Base-by-base conservation (phyloP, 2,888 invertebrate species). In the Acrobeloides nanus region DNA sequence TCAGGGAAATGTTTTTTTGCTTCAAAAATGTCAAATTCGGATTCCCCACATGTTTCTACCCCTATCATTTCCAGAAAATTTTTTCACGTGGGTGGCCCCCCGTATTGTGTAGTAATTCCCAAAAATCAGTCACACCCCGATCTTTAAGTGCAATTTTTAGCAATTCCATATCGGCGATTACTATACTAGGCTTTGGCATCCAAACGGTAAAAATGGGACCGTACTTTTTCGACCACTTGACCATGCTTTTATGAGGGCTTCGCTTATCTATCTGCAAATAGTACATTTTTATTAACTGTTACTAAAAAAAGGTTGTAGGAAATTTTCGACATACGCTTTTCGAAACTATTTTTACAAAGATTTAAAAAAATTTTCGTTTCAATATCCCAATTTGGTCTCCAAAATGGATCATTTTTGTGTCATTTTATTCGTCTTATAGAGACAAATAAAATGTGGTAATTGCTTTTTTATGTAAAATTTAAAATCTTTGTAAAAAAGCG, bases 181-280 rank as follows among this genome's bases (percentile, higher is more conserved):
- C 64, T 18, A 60, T 47, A 21, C 41, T 38, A 2, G 64, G 60
- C 10, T 51, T 41, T 3, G 68, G 63, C 3, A 68, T 45, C 48
- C 61, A 60, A 15, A 68, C 52, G 1, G 68, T 69, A 51, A 62
- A 68, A 2, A 68, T 47, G 6, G 57, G 57, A 8, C 68, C 68
- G 48, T 62, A 68, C 17, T 25, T 21, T 21, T 45, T 10, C 20
- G 39, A 15, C 51, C 63, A 58, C n/a, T 32, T 26, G 15, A 55
- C 29, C 21, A 57, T 45, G 23, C 40, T 37, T 18, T 48, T 46
- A 32, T 57, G 57, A 4, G 61, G 58, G 32, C 57, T 41, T 7
- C 47, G 15, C n/a, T 33, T 25, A 29, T 57, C 57, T 18, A 57
- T 46, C 57, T 57, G 21, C 10, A 52, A 31, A 10, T 17, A 10